Evolutionary conservation across 2,888 invertebrate genomes (phyloP).

Genomic region (Capitulum mitella): DNA sequence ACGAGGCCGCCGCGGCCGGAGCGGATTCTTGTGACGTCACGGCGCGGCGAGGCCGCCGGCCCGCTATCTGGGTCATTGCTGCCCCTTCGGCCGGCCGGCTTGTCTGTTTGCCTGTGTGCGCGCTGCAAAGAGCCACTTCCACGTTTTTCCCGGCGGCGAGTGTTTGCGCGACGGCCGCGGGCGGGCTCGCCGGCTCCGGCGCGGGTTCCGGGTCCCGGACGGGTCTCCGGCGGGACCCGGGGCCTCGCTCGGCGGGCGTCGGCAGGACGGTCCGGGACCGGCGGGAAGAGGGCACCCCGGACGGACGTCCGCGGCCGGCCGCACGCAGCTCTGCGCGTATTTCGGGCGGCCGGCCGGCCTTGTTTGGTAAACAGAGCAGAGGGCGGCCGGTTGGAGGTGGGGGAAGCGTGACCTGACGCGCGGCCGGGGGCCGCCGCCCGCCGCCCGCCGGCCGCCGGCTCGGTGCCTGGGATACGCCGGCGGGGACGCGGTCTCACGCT

Average conservation of each 20-base stretch:
- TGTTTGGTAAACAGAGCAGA: neutral
- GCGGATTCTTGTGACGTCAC: neutral
- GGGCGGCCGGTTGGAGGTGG: neutral
- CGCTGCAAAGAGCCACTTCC: neutral
- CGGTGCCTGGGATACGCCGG: too few relatives aligned
- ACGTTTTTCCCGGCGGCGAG: neutral
- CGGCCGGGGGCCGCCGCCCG: neutral
- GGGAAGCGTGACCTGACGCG: too few relatives aligned
- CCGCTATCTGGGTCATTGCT: neutral
- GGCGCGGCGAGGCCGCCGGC: neutral
- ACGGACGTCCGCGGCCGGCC: too few relatives aligned
- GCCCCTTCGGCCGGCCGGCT: neutral
- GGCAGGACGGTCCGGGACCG: neutral
- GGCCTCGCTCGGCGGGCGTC: too few relatives aligned
- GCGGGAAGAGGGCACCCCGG: too few relatives aligned
- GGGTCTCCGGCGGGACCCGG: too few relatives aligned
- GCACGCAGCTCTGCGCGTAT: too few relatives aligned
- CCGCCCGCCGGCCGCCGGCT: neutral
- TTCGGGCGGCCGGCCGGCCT: neutral
- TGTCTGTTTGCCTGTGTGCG: neutral
- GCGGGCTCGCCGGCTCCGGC: neutral
- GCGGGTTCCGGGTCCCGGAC: too few relatives aligned
- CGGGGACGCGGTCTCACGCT: too few relatives aligned
- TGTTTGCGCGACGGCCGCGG: neutral
- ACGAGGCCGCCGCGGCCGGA: neutral